These are phyloP conservation scores for Elephas maximus DNA, from an alignment of 2,113 vertebrate genomes.

Conservation along the genomic window DNA sequence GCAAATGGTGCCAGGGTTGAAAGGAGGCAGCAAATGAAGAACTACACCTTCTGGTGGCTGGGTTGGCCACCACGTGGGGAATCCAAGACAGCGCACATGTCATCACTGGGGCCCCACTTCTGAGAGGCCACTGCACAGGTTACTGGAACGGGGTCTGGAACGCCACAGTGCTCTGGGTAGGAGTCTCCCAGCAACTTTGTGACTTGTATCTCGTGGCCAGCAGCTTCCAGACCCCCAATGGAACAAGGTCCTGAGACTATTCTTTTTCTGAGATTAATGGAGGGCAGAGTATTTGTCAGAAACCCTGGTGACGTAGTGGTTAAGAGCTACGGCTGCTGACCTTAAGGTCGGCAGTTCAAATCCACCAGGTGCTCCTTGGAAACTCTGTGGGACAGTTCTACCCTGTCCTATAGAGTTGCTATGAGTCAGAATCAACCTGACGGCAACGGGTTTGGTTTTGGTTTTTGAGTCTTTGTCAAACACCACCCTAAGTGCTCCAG, in stretches of 20 bases:
- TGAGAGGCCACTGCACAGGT: background rate
- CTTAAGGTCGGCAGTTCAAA: too few species aligned
- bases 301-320: too few species aligned
- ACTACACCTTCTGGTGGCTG: background rate
- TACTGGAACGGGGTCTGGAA: background rate
- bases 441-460: too few species aligned
- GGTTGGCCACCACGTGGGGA: background rate
- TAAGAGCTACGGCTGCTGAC: too few species aligned
- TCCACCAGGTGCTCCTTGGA: too few species aligned
- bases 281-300: constrained; percentile 11
- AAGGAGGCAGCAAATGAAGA: background rate
- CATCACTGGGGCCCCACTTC: background rate
- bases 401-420: too few species aligned
- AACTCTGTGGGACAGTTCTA: too few species aligned
- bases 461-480: background rate
- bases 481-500: background rate
- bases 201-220: background rate
- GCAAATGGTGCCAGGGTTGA: background rate
- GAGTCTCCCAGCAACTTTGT: background rate
- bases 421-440: too few species aligned
- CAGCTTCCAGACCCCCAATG: background rate
- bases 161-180: background rate
- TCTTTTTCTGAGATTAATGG: background rate
- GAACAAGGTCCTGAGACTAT: background rate
- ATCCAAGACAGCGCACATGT: background rate